Evolutionary conservation across 2,113 vertebrate genomes (phyloP), one percentile per base, ranked within the genome.

Genomic region (Ochotona princeps): DNA sequence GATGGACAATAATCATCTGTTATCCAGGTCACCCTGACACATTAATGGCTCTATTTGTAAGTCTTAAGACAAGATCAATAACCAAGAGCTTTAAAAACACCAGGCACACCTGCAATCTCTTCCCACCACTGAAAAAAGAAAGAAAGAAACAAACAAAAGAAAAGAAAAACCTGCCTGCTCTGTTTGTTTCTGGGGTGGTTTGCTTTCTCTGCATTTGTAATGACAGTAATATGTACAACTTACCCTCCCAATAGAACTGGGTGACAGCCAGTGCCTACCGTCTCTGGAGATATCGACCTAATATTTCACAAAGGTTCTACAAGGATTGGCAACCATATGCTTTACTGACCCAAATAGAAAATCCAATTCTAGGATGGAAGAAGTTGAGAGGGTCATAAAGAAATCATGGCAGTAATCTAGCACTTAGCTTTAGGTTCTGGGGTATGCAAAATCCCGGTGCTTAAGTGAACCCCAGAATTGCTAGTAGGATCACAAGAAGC

Each of bases 51-150:
- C 94, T 91, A 74, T 95, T 87, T 87, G 17, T 94, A 91, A 93
- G 82, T 95, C 73, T 92, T 51, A 81, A 74, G 75, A 94, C 92
- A 94, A 94, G 80, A 97, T 97, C 94, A 96, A 94, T 96, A 97
- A 95, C 44, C 30, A 60, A 93, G 86, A 85, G 95, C 93, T 95
- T 94, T 97, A 78, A 96, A 96, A 92, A 94, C 93, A 96, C 74
- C 74, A 95, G 32, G 63, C 83, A 87, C 73, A 85, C 83, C 94
- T 90, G 89, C 74, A 91, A n/a, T 84, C 81, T 84, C 87, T 84
- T 82, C 76, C 57, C 49, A 89, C 28, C 61, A 44, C 30, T 96
- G 87, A 94, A 94, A 94, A 95, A 93, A 92, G 84, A 91, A 44
- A 44, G 6, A 44, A 44, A 44, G 6, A 44, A 6, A n/a, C n/a